Percentiles rank a stretch among this genome's conserved stretches.
Conservation (phyloP, 2,113 vertebrate genomes). For the Nyctereutes procyonoides region DNA sequence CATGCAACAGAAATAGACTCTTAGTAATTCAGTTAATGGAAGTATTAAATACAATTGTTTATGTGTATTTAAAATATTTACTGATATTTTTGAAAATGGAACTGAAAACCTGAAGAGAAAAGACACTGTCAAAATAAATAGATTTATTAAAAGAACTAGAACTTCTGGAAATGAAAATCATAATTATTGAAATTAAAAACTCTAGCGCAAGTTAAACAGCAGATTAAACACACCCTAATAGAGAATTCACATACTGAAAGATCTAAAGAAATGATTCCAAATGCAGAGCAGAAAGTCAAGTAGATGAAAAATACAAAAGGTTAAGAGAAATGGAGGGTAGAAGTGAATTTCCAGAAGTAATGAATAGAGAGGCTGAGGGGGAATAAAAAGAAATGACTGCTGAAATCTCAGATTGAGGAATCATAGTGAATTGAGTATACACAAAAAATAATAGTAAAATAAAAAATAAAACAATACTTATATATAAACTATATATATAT, state of each 20-base stretch:
- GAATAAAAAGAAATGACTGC: background rate
- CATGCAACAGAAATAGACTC: background rate
- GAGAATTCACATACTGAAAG: background rate
- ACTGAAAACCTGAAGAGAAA: slow-evolving; percentile 15
- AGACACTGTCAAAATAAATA: background rate
- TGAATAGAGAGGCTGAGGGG: background rate
- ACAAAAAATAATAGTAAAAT: background rate
- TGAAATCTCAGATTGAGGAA: background rate
- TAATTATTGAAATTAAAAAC: slow-evolving; percentile 35
- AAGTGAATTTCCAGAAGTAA: background rate
- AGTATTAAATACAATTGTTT: background rate
- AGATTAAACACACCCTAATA: background rate
- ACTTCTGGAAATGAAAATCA: slow-evolving; percentile 29
- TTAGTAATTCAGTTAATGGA: background rate
- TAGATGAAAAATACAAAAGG: background rate
- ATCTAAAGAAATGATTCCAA: background rate
- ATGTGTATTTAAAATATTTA: background rate
- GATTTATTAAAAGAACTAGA: background rate
- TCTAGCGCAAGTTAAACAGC: background rate
- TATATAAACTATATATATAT: background rate
- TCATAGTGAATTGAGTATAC: background rate
- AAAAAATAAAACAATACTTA: background rate
- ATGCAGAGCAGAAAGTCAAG: background rate
- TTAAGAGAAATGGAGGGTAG: background rate
- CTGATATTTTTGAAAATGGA: background rate